Percentiles rank a stretch among this genome's conserved stretches.
phyloP scores from a whole-genome alignment of 1,140 invertebrate species.

The Helicorthomorpha holstii region DNA sequence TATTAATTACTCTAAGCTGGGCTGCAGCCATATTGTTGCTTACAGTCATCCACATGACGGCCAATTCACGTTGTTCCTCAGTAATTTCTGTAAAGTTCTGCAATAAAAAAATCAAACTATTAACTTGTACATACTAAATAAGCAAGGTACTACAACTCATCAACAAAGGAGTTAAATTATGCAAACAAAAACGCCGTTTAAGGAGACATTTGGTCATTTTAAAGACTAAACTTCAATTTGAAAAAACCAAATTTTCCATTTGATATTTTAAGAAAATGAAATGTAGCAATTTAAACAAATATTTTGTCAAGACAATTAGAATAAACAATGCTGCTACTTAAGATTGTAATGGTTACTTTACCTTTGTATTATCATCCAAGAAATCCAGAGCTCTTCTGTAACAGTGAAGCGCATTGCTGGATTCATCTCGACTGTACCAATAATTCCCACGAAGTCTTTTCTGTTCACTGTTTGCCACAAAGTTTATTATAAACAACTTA shows the following conservation, averaged over 20 bases:
- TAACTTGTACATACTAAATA: too few species aligned
- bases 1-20: slow-evolving; percentile 47
- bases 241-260: too few species aligned
- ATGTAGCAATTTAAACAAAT: too few species aligned
- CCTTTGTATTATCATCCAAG: slow-evolving; percentile 37
- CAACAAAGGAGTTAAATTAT: too few species aligned
- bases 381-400: slow-evolving; percentile 66
- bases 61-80: slow-evolving; percentile 27
- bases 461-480: slow-evolving; percentile 37
- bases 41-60: slow-evolving; percentile 61
- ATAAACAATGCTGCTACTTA: not conserved
- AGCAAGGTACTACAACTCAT: too few species aligned
- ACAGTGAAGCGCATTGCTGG: slow-evolving; percentile 56
- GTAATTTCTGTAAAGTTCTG: slow-evolving; percentile 14
- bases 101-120: slow-evolving; percentile 1
- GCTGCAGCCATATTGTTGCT: slow-evolving; percentile 80
- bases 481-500: not conserved
- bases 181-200: too few species aligned
- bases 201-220: too few species aligned
- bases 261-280: too few species aligned
- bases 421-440: slow-evolving; percentile 64
- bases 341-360: slow-evolving; percentile 8
- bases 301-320: not conserved
- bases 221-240: too few species aligned
- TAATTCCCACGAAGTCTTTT: slow-evolving; percentile 74